Evolutionary conservation across 2,888 invertebrate species (phyloP), one percentile per base, ranked within the genome.

Genomic region (Sclerodermus sp.): DNA sequence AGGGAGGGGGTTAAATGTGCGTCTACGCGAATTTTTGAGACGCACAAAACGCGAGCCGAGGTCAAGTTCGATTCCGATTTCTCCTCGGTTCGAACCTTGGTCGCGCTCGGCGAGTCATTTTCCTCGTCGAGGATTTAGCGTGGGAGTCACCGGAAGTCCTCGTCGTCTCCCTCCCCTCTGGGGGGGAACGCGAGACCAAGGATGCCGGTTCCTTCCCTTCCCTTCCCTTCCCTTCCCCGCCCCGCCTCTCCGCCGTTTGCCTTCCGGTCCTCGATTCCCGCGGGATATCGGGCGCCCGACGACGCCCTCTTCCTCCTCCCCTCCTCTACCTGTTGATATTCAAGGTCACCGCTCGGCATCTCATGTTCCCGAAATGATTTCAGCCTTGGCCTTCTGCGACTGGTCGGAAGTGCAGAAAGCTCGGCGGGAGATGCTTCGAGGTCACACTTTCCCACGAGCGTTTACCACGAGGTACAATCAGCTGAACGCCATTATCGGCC

Each of bases 351-450:
- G 3, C 4, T 5, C 23, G 23, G 8, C 3, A 23, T 23, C 15
- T 51, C 54, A 51, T 57, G 62, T 57, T 57, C 47, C 74, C 73
- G 1, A n/a, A n/a, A n/a, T n/a, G n/a, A n/a, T n/a, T n/a, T n/a
- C 70, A 87, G 87, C 87, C 47, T 74, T 87, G 59, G 87, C 87
- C n/a, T 85, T 87, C 64, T 86, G 86, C 71, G 82, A 87, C 68
- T 87, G 86, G 85, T 86, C 86, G 8, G 82, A 83, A 12, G 73
- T 84, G 0, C 87, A 87, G 61, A 85, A 84, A 62, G 73, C 78
- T 1, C 79, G 86, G 9, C 78, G 87, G 10, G 83, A 85, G 51
- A 82, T 86, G 79, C 74, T 85, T 4, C 79, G 80, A 47, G 78
- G 79, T 0, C 82, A 85, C 74, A 82, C 84, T 1, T 85, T 86